Base-by-base conservation (phyloP, 2,113 vertebrate species). In the Oncorhynchus nerka region DNA sequence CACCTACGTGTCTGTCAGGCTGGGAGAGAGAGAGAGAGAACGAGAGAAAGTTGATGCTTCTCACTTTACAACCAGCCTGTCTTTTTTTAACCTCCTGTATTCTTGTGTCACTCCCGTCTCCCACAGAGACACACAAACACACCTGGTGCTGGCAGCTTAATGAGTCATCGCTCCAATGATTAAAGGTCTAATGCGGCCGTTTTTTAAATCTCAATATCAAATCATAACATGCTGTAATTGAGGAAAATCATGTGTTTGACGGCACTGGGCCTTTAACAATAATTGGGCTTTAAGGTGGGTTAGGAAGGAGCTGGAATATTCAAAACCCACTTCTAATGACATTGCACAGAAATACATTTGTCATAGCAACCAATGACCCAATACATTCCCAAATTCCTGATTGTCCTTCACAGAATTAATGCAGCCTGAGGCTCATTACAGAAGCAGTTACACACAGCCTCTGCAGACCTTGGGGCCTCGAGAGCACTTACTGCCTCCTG, bases 291-390 rank as follows among this genome's bases (percentile, higher is more conserved):
- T 77, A 65, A 48, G 15, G 51, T 12, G 19, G 77, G 78, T 82
- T 61, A 51, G 75, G 16, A 7, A 12, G 20, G 45, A 67, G n/a
- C 39, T 62, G 0, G 70, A 70, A 7, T 72, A 79, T 80, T 73
- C 73, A 57, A 74, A 74, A 75, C 74, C 80, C 39, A 74, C 78
- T 72, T 83, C 81, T 73, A 80, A 88, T 88, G 70, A 84, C 83
- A 84, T 76, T 32, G 75, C 66, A 69, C 55, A 67, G 20, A 86
- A 90, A 88, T 84, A 79, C 59, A 91, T 84, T 84, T 81, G 78
- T 90, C 81, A 89, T 75, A 83, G 89, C 85, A 88, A 79, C 66
- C 45, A 45, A 75, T 89, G 81, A 89, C 86, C 89, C 89, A 90
- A 91, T 83, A 90, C 84, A 86, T 84, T 85, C 65, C 79, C 74